These are phyloP conservation scores for Darwinula stevensoni DNA, from an alignment of 2,888 invertebrate genomes.

Conservation along the genomic window DNA sequence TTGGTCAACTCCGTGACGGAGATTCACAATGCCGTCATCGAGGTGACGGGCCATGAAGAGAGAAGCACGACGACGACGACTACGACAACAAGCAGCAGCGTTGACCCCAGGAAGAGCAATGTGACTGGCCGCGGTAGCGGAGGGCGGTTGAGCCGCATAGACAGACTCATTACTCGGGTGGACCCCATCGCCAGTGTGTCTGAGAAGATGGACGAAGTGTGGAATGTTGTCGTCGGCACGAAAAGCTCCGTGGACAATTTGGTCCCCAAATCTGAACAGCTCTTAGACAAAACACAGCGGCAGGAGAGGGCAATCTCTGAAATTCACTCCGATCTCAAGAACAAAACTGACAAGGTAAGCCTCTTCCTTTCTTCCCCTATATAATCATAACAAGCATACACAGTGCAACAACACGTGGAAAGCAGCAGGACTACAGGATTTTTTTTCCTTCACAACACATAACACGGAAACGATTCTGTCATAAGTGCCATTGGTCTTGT, in stretches of 20 bases:
- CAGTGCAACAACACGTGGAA: no score
- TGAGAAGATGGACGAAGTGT: constrained; percentile 69
- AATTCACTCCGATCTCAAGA: constrained; percentile 46
- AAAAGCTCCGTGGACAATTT: constrained; percentile 60
- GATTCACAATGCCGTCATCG: constrained; percentile 8
- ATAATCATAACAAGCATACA: no score
- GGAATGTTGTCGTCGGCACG: constrained; percentile 64
- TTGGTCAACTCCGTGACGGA: constrained; percentile 7
- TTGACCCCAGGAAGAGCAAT: neutral
- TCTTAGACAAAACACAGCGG: constrained; percentile 51
- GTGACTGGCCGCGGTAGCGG: neutral
- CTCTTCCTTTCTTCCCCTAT: no score
- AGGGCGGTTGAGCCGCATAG: neutral
- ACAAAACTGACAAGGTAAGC: constrained; percentile 40
- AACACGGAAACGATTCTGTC: no score
- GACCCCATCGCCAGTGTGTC: constrained; percentile 27
- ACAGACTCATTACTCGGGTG: neutral
- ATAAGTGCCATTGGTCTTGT: no score
- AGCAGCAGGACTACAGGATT: no score
- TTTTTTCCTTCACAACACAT: no score
- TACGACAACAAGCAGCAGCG: constrained; percentile 21
- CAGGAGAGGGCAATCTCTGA: constrained; percentile 61
- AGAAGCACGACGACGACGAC: constrained; percentile 18
- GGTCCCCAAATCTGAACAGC: constrained; percentile 55
- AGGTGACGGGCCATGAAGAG: constrained; percentile 4